phyloP scores from a whole-genome alignment of 2,888 invertebrate genomes.

The Tholera decimalis region DNA sequence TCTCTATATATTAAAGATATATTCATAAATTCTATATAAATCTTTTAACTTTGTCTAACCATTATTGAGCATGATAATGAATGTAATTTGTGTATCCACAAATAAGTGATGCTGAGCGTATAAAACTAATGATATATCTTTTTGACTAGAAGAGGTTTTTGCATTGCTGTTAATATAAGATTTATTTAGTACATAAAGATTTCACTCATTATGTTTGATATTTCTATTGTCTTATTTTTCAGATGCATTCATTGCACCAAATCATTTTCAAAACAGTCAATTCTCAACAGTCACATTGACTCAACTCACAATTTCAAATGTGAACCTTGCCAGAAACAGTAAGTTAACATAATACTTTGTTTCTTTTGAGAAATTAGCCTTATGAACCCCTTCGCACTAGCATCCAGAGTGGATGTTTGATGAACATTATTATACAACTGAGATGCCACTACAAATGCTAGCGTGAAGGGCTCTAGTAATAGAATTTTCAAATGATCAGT shows the following conservation, averaged over 20 bases:
- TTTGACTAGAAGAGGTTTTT: not conserved
- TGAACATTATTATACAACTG: no score
- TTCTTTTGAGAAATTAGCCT: not conserved
- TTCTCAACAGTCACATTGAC: slow-evolving; percentile 79
- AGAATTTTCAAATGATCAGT: not conserved
- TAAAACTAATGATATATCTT: not conserved
- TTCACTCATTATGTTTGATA: not conserved
- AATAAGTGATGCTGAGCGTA: not conserved
- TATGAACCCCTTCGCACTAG: no score
- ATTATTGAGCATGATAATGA: not conserved
- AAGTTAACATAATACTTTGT: slow-evolving; percentile 64
- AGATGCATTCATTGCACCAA: slow-evolving; percentile 83
- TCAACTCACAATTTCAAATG: slow-evolving; percentile 80
- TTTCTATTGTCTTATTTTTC: slow-evolving; percentile 58
- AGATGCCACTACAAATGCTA: no score
- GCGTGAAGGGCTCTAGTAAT: no score
- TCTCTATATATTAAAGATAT: no score
- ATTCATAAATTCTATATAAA: no score
- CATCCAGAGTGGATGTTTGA: no score
- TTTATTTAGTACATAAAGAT: not conserved
- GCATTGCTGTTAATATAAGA: not conserved
- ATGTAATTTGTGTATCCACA: no score
- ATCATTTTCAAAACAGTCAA: slow-evolving; percentile 77
- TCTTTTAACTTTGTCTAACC: not conserved
- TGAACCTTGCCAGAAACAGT: slow-evolving; percentile 80